Evolutionary conservation across 2,797 vertebrate genomes (phyloP).

Genomic region (Acipenser ruthenus): DNA sequence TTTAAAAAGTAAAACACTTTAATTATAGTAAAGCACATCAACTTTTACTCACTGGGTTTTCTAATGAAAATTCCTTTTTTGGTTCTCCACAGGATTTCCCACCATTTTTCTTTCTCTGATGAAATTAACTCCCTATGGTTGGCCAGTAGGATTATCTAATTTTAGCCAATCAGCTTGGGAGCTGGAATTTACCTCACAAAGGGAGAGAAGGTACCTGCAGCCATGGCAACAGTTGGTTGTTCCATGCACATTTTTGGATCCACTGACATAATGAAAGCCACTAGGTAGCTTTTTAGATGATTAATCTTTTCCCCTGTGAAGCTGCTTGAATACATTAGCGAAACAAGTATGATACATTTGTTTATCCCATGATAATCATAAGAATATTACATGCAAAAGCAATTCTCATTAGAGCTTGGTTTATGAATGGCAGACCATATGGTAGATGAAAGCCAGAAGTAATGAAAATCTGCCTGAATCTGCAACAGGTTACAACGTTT

Average conservation of each 20-base stretch:
- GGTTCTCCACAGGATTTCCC: conserved; percentile 48
- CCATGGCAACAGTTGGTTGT: conserved; percentile 59
- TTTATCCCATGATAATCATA: conserved; percentile 76
- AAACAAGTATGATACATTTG: conserved; percentile 71
- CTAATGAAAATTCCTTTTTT: conserved; percentile 64
- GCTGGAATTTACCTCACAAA: conserved; percentile 62
- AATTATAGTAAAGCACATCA: conserved; percentile 52
- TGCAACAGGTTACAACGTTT: conserved; percentile 54
- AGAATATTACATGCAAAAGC: conserved; percentile 72
- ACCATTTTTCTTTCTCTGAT: conserved; percentile 45
- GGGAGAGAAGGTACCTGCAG: conserved; percentile 52
- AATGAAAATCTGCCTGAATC: conserved; percentile 36
- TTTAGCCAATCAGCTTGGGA: conserved; percentile 67
- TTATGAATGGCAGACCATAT: conserved; percentile 62
- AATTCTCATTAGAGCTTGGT: conserved; percentile 59
- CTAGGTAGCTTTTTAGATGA: conserved; percentile 67
- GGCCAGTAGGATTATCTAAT: conserved; percentile 59
- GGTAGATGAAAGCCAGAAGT: conserved; percentile 49
- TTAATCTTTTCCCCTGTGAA: conserved; percentile 73
- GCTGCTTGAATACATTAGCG: conserved; percentile 69
- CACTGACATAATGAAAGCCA: conserved; percentile 58
- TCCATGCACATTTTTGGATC: conserved; percentile 55
- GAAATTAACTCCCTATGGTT: conserved; percentile 62
- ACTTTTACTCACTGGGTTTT: conserved; percentile 45
- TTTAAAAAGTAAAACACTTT: conserved; percentile 52